Base-by-base conservation (phyloP, 2,888 invertebrate genomes). In the Thysanoteuthis rhombus region DNA sequence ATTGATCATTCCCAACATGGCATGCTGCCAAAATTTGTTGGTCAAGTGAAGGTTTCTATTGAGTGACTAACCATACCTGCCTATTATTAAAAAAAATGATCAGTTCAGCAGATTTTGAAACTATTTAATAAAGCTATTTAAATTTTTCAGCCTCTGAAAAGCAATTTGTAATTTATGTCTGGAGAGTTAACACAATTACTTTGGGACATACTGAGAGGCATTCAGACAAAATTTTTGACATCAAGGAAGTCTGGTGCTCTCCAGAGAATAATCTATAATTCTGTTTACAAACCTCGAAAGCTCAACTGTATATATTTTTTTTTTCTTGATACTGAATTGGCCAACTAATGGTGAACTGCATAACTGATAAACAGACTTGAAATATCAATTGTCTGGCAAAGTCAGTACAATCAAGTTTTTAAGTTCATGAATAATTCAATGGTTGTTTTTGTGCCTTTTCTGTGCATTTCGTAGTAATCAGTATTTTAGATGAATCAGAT, bases 291-390 rank as follows among this genome's bases (percentile, higher is more conserved):
- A 75, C 75, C 36, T n/a, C 16, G 16, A n/a, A 75, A 75, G 75
- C 75, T 75, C 75, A 75, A 75, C 36, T 75, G 75, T 75, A 75
- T 75, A 75, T 75, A 75, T 36, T 10, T 75, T n/a, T 75, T 75
- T 75, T 10, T 75, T 75, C 36, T 36, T 36, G 19, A 75, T 75
- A 36, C 36, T 36, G 75, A 75, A 75, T 75, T 75, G n/a, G 75
- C 75, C 75, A n/a, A 75, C 75, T n/a, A 75, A 75, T 75, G 75
- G n/a, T 75, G 75, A 75, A 75, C 75, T 75, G 75, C n/a, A n/a
- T 75, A n/a, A 75, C 75, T 75, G 75, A 75, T 75, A 75, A 75
- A 75, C 75, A 75, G n/a, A 16, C n/a, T 75, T 36, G 75, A 75
- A 75, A 75, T 75, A 75, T 75, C 75, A 75, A 75, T 36, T 75